Base-by-base conservation (phyloP, 2,113 vertebrate species). In the Neolamprologus caudopunctatus region DNA sequence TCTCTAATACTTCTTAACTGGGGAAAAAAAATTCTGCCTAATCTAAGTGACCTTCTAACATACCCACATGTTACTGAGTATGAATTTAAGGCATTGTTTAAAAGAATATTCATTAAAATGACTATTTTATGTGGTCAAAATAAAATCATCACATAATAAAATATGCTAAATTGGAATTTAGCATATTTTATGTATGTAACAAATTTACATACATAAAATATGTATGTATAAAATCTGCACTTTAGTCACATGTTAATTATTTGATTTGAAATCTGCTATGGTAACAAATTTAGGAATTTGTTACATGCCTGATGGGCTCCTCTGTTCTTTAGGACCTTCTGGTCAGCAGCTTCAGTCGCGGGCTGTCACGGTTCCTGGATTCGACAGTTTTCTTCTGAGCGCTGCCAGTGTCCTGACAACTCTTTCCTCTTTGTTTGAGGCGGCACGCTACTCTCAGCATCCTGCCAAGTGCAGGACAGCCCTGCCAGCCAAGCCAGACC, bases 361-460 rank as follows among this genome's bases (percentile, higher is more conserved):
- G 97, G 97, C 2, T 97, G 98, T 90, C 97, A 97, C 5, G 98
- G 97, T 9, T 96, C 96, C 0, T 98, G 98, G 98, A 93, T 97
- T 37, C 96, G 95, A 53, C 97, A 97, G 85, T 92, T 94, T 4
- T 95, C 95, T 16, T 93, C 94, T 13, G 93, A 97, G 35, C 88
- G 91, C 42, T 98, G 97, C 87, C 92, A 54, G 9, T 98, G 97
- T 91, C 94, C 97, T 37, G 89, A 87, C 0, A 94, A 94, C 8
- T 97, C 97, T 4, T 90, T 97, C 87, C 95, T 97, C 61, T 97
- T 98, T 0, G 94, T 97, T 83, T 97, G 94, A 96, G 87, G 17
- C 1, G 3, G 78, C 54, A 51, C 26, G 19, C 8, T 42, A 47
- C 21, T 55, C 55, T 82, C 86, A 85, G 13, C 75, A 63, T 82